A percentile compares a stretch with the other conserved stretches of the same genome.
Evolutionary conservation across 2,797 vertebrate species (phyloP).

Genomic region (Acanthopagrus latus): DNA sequence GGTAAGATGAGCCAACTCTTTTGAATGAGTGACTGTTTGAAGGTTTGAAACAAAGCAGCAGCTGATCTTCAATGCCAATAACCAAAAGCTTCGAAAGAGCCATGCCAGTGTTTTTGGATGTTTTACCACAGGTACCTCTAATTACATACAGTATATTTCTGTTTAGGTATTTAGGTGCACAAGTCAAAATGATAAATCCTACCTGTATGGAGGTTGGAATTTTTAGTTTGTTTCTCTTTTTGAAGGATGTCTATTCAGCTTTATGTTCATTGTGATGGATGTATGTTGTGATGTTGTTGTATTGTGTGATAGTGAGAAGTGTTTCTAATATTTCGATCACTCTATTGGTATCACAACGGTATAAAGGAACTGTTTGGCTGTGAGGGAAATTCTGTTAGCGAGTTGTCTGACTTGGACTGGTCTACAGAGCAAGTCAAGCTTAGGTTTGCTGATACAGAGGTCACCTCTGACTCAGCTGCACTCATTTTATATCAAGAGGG

Average conservation of each 20-base stretch:
- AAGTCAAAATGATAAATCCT: not conserved
- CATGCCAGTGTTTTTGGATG: not conserved
- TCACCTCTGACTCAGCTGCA: not conserved
- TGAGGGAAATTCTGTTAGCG: not conserved
- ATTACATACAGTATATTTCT: not conserved
- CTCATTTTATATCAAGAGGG: not conserved
- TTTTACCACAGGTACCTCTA: not conserved
- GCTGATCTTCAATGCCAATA: not conserved
- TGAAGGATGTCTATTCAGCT: not conserved
- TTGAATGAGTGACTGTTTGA: not conserved
- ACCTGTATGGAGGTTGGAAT: not conserved
- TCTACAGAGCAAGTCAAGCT: not conserved
- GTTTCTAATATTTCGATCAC: not conserved
- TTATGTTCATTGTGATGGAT: not conserved
- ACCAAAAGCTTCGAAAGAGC: too few species aligned
- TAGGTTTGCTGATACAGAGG: not conserved
- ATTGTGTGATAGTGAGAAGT: not conserved
- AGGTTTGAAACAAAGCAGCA: constrained; percentile 1
- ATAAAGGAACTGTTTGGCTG: not conserved
- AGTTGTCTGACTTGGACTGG: too few species aligned
- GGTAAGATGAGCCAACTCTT: constrained; percentile 49
- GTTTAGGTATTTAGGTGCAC: not conserved
- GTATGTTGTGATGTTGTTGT: not conserved
- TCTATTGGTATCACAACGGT: not conserved
- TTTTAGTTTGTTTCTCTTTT: not conserved